These are phyloP conservation scores for Paramisgurnus dabryanus DNA, from an alignment of 2,113 vertebrate species.

Conservation along the genomic window DNA sequence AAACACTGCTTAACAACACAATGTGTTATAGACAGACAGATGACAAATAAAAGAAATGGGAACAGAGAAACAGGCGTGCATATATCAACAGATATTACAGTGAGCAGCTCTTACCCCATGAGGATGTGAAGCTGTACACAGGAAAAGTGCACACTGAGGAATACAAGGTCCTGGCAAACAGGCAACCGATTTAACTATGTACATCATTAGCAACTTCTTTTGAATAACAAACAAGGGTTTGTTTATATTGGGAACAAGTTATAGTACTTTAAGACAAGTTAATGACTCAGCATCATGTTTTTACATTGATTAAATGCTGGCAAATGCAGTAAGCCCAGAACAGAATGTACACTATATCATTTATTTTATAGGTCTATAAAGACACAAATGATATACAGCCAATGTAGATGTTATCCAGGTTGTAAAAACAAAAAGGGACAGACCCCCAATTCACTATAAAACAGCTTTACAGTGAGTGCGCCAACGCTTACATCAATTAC, in stretches of 20 bases:
- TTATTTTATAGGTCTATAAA: too few species aligned
- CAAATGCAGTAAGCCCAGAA: not conserved
- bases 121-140: slow-evolving; percentile 6
- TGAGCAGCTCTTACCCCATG: not conserved
- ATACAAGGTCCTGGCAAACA: slow-evolving; percentile 13
- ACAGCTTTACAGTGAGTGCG: not conserved
- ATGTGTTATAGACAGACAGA: slow-evolving; percentile 9
- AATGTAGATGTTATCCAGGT: slow-evolving; percentile 31
- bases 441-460: not conserved
- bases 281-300: not conserved
- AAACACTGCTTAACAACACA: slow-evolving; percentile 1
- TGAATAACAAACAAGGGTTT: not conserved
- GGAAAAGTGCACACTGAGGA: slow-evolving; percentile 21
- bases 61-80: slow-evolving; percentile 8
- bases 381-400: not conserved
- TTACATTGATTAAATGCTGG: not conserved
- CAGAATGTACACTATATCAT: not conserved
- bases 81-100: slow-evolving; percentile 22
- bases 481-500: not conserved
- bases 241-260: not conserved
- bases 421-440: not conserved
- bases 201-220: not conserved
- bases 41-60: not conserved
- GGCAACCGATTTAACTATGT: slow-evolving; percentile 9
- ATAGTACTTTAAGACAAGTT: not conserved